Evolutionary conservation across 1,140 invertebrate genomes (phyloP).

Genomic region (Heliconius himera): DNA sequence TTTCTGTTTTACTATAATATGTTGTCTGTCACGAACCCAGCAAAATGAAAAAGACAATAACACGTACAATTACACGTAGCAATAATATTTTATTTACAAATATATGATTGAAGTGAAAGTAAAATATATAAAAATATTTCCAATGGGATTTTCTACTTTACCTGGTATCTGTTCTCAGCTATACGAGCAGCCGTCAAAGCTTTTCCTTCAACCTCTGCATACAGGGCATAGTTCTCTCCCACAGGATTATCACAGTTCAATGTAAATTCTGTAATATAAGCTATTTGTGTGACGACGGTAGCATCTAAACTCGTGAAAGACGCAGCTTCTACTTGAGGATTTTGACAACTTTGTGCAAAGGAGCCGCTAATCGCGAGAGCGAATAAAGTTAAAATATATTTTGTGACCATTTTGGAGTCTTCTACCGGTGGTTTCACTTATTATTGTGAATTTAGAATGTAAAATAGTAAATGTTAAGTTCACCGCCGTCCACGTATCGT

Average conservation of each 20-base stretch:
- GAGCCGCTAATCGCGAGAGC: conserved; percentile 51
- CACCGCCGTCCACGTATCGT: conserved; percentile 39
- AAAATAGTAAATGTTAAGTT: conserved; percentile 35
- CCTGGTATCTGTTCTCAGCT: conserved; percentile 90
- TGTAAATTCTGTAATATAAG: conserved; percentile 89
- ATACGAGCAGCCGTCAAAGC: conserved; percentile 90
- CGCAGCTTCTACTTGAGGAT: conserved; percentile 85
- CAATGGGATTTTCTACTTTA: conserved; percentile 61
- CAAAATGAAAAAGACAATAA: no score
- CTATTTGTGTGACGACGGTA: conserved; percentile 92
- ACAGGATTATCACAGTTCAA: conserved; percentile 86
- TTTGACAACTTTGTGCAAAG: conserved; percentile 78
- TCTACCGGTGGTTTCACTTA: conserved; percentile 45
- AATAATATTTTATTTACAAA: background rate
- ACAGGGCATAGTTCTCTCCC: conserved; percentile 86
- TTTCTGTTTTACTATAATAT: no score
- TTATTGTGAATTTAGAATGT: conserved; percentile 39
- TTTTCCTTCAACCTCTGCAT: conserved; percentile 93
- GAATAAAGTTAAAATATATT: conserved; percentile 58
- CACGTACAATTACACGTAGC: no score
- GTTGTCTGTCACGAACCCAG: no score
- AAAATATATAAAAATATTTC: background rate
- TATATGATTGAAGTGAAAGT: background rate
- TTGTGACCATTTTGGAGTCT: conserved; percentile 73
- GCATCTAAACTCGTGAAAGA: conserved; percentile 95